Evolutionary conservation across 2,888 invertebrate genomes (phyloP).

Genomic region (Thelaira solivaga): DNA sequence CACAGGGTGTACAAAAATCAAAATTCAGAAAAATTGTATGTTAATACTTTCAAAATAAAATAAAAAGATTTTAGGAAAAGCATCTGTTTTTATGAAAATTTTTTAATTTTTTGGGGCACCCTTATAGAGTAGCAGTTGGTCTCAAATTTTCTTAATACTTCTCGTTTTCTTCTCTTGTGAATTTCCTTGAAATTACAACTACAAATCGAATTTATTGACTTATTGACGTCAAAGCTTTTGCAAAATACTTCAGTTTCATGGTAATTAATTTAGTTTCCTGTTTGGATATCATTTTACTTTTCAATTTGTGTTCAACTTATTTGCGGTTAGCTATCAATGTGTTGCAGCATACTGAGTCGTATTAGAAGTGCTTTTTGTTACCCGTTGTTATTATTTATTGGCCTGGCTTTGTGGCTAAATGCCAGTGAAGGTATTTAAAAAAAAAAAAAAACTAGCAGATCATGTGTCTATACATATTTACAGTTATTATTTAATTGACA

Average conservation of each 20-base stretch:
- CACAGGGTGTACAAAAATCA: too few species aligned
- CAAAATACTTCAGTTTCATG: slow-evolving; percentile 51
- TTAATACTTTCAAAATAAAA: too few species aligned
- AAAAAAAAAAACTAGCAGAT: neutral
- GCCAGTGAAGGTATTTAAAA: neutral
- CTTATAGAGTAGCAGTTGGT: slow-evolving; percentile 5
- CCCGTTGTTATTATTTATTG: neutral
- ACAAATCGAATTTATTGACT: slow-evolving; percentile 3
- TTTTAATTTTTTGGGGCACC: too few species aligned
- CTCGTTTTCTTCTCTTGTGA: neutral
- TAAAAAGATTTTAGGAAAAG: too few species aligned
- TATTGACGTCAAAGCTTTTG: slow-evolving; percentile 18
- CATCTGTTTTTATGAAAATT: too few species aligned
- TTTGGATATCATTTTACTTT: slow-evolving; percentile 44
- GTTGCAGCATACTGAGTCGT: slow-evolving; percentile 6
- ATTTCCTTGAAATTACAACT: neutral
- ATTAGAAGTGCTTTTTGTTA: slow-evolving; percentile 29
- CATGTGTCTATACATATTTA: neutral
- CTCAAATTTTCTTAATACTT: neutral
- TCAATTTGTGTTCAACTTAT: neutral
- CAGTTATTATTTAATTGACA: neutral
- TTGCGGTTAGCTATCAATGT: slow-evolving; percentile 30
- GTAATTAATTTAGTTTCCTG: slow-evolving; percentile 58
- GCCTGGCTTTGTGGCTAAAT: slow-evolving; percentile 24
- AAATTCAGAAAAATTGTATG: too few species aligned